phyloP scores from a whole-genome alignment of 2,888 invertebrate species.

The Osmoderma eremita region DNA sequence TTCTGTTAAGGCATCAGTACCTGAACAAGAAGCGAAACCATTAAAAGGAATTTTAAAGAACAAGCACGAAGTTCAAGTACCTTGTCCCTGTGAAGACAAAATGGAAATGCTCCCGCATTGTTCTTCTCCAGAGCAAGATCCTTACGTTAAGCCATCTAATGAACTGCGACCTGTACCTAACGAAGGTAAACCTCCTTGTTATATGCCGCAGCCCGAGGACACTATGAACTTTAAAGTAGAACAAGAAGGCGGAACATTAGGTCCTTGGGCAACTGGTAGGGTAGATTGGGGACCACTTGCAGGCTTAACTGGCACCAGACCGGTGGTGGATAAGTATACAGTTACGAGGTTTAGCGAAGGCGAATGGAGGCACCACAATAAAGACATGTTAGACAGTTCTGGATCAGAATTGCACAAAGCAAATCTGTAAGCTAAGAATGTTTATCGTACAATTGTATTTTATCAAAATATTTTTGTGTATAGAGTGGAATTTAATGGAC shows the following conservation, averaged over 20 bases:
- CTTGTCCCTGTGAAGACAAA: conserved; percentile 45
- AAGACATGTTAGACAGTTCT: conserved; percentile 58
- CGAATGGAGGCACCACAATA: conserved; percentile 72
- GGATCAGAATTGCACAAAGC: conserved; percentile 56
- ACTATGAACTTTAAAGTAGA: conserved; percentile 58
- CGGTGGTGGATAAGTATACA: conserved; percentile 79
- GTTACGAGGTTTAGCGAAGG: conserved; percentile 76
- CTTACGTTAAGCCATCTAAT: conserved; percentile 34
- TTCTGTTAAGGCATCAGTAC: neutral
- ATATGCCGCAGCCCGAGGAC: conserved; percentile 69
- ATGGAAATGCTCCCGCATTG: conserved; percentile 24
- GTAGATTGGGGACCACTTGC: conserved; percentile 78
- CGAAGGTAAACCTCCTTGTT: conserved; percentile 62
- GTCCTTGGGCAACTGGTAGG: conserved; percentile 77
- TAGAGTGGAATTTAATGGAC: conserved; percentile 70
- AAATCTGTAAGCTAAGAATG: conserved; percentile 53
- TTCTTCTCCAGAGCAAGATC: conserved; percentile 38
- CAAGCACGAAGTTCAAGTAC: neutral
- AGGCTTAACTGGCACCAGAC: conserved; percentile 77
- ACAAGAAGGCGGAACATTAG: conserved; percentile 63
- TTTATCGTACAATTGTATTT: neutral
- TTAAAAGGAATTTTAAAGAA: conserved; percentile 47
- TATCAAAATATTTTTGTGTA: conserved; percentile 2
- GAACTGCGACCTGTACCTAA: conserved; percentile 40
- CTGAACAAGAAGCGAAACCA: conserved; percentile 26